Percentiles rank a stretch among this genome's conserved stretches.
Conservation (phyloP, 2,888 invertebrate genomes). For the Eueremaeus valkanovi region DNA sequence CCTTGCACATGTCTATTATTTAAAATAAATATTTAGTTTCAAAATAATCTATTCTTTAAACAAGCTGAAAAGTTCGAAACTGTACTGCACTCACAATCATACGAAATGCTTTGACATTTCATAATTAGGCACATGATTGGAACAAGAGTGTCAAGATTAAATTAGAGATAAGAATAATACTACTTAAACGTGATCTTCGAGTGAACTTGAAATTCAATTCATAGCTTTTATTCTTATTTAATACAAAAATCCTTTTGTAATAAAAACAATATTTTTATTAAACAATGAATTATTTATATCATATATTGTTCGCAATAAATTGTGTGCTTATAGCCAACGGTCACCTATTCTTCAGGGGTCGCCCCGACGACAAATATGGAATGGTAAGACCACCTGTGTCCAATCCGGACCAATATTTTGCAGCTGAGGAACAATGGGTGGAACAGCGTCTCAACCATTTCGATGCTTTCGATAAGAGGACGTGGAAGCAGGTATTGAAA, state of each 20-base stretch:
- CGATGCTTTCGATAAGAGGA: conserved; percentile 62
- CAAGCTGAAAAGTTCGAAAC: too few species aligned
- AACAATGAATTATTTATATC: conserved; percentile 3
- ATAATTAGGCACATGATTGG: too few species aligned
- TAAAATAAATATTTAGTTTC: too few species aligned
- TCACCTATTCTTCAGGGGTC: conserved; percentile 39
- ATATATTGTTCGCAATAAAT: background rate
- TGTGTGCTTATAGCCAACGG: background rate
- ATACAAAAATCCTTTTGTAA: background rate
- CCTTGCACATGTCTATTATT: too few species aligned
- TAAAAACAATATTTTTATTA: background rate
- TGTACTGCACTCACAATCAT: too few species aligned
- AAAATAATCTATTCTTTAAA: too few species aligned
- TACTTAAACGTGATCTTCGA: background rate
- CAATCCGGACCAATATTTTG: background rate
- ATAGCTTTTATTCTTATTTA: too few species aligned
- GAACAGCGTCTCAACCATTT: conserved; percentile 79
- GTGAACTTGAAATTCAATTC: background rate
- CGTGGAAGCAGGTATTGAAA: conserved; percentile 76
- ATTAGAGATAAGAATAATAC: too few species aligned
- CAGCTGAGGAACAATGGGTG: conserved; percentile 67
- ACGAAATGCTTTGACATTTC: too few species aligned
- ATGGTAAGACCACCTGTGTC: conserved; percentile 37
- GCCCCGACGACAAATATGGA: conserved; percentile 41
- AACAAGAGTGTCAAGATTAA: too few species aligned